Evolutionary conservation across 2,113 vertebrate genomes (phyloP), one percentile per base, ranked within the genome.

Genomic region (Phyllostomus hastatus): DNA sequence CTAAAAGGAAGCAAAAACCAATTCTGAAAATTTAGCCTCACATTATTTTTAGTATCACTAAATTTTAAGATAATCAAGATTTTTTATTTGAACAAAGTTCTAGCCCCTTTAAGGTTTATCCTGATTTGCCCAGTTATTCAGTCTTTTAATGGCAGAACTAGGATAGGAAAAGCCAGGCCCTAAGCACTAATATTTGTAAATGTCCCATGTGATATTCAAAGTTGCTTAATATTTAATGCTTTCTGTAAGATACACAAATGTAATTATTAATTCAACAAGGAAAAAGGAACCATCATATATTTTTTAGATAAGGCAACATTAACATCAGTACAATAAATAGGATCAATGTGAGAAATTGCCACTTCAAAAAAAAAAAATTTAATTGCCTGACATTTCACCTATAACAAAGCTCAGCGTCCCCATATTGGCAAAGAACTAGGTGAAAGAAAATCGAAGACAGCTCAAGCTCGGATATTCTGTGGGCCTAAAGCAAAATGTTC

Each of bases 1-100:
- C 99, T 99, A 95, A 95, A 95, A 98, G 57, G 96, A 96, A 96
- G 81, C 80, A 80, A 93, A 61, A 46, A 4, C 0, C 10, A 1
- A 50, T 80, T 91, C 64, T 95, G 33, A 96, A 94, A 83, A 82
- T 59, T 59, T 20, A 82, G 61, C 24, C 9, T 82, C 57, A 81
- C 9, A 26, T 33, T 8, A 31, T 20, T 61, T 88, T 83, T 50
- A 79, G n/a, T 38, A 61, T 33, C 70, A 85, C 24, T 78, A 43
- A 72, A 50, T 57, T 87, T 43, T 93, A 94, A 95, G 48, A 72
- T 28, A 69, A 79, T 67, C 26, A 85, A 89, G 17, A 94, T 83
- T 93, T 95, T 95, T 83, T 57, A 72, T 4, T 72, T 91, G 35
- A 90, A 59, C 6, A 14, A 95, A 92, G 4, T 91, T 91, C 50